Evolutionary conservation across 2,797 vertebrate genomes (phyloP), one percentile per base, ranked within the genome.

Genomic region (Poeciliopsis gracilis): DNA sequence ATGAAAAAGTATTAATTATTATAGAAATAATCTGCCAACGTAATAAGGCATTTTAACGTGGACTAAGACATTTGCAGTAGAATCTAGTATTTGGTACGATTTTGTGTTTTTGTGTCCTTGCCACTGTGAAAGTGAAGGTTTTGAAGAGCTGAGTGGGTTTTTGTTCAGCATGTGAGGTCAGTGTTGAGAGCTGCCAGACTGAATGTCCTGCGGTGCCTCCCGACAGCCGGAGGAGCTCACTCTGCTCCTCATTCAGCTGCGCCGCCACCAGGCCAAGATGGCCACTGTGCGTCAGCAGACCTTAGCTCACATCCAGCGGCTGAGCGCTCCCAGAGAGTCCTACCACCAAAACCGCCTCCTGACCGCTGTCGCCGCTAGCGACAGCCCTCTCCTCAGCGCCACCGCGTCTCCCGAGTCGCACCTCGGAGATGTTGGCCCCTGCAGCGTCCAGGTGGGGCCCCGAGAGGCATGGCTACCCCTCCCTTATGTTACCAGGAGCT

Each of bases 161-260:
- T 59, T 82, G 13, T 67, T 25, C 63, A 66, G 61, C 61, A 12
- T 66, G 59, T 79, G 76, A 73, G 84, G 70, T 84, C 72, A 67
- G 73, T 78, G n/a, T 77, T 80, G 66, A 82, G 45, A 78, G 53
- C 41, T 78, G 77, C 67, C 76, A 61, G 66, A 66, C 76, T 69
- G 77, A 45, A 71, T 79, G 38, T 84, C 96, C 88, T 96, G 91
- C 96, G 95, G 91, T 92, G 94, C 94, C 94, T 91, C 36, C 92
- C 90, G 91, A 92, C 96, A 99, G 97, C 97, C 97, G 23, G 97
- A 99, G 96, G 97, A 98, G 96, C 96, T 99, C 92, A 98, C 97
- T 73, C 95, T 98, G 94, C 97, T 99, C 94, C 97, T 98, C 94
- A 97, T 97, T 94, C 97, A 96, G 95, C 96, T 99, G 95, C 96